These are phyloP conservation scores for Agelas oroides DNA, from an alignment of 37 sponge, comb jelly and placozoan species.

Conservation along the genomic window DNA sequence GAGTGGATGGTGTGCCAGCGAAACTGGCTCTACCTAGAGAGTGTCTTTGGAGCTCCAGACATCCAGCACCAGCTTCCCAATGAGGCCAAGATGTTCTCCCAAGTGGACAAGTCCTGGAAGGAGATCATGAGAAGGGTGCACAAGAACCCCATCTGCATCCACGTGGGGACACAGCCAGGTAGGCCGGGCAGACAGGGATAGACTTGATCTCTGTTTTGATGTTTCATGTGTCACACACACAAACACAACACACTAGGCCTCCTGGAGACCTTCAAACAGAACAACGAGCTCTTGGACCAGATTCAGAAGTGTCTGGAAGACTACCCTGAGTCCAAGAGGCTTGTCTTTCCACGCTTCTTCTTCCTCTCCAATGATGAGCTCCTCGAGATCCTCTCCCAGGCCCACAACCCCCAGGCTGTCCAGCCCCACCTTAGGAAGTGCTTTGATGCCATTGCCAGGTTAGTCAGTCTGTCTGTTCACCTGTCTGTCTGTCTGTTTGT, in stretches of 20 bases:
- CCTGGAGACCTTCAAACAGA: constrained; percentile 89
- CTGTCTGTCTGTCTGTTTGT: no score
- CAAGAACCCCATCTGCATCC: constrained; percentile 82
- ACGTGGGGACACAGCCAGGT: constrained; percentile 92
- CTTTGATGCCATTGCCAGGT: constrained; percentile 96
- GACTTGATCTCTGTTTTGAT: no score
- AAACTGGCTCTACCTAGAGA: constrained; percentile 98
- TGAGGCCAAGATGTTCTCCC: constrained; percentile 96
- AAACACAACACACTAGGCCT: no score
- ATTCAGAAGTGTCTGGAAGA: constrained; percentile 99
- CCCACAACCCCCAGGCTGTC: constrained; percentile 94
- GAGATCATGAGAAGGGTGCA: constrained; percentile 94
- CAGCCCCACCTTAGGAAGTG: constrained; percentile 99
- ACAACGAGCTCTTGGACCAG: constrained; percentile 88
- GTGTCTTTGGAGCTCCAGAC: constrained; percentile 98
- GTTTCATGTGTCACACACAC: no score
- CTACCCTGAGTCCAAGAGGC: constrained; percentile 92
- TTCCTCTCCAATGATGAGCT: constrained; percentile 99
- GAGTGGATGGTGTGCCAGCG: constrained; percentile 96
- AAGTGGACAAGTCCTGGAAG: constrained; percentile 99
- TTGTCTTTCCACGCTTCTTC: constrained; percentile 95
- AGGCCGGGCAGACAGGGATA: background rate
- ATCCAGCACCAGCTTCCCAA: constrained; percentile 98
- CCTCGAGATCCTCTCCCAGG: constrained; percentile 97
- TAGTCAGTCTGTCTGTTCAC: no score